A percentile compares a stretch with the other conserved stretches of the same genome.
Conservation (phyloP, 2,797 vertebrate genomes). For the Pampus argenteus region DNA sequence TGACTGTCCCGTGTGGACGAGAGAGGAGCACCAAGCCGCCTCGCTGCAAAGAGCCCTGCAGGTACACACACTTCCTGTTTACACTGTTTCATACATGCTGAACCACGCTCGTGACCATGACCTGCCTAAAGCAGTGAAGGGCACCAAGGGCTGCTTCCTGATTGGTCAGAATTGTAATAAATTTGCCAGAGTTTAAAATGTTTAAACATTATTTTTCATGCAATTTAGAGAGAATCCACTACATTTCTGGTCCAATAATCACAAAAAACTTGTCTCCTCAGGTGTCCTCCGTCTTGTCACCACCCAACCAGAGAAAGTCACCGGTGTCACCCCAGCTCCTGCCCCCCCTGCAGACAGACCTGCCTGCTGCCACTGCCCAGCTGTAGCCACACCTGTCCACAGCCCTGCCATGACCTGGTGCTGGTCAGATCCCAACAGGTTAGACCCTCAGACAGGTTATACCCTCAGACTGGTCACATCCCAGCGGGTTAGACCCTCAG, state of each 20-base stretch:
- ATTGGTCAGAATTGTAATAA: too few relatives aligned
- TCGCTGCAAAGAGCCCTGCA: slow-evolving; percentile 91
- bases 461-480: slow-evolving; percentile 79
- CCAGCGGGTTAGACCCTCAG: slow-evolving; percentile 35
- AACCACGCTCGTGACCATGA: neutral
- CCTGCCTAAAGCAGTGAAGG: too few relatives aligned
- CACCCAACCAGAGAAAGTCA: slow-evolving; percentile 89
- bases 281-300: slow-evolving; percentile 90
- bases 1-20: slow-evolving; percentile 92
- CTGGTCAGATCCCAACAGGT: slow-evolving; percentile 82
- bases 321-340: slow-evolving; percentile 91
- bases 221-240: too few relatives aligned
- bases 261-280: slow-evolving; percentile 56
- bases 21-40: slow-evolving; percentile 93
- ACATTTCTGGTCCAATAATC: too few relatives aligned
- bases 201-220: too few relatives aligned
- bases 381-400: slow-evolving; percentile 89
- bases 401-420: slow-evolving; percentile 91
- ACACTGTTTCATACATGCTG: neutral
- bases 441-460: neutral
- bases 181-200: too few relatives aligned
- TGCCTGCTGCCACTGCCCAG: slow-evolving; percentile 83
- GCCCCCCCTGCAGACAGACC: slow-evolving; percentile 89
- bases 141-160: too few relatives aligned
- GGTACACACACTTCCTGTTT: slow-evolving; percentile 72